Evolutionary conservation across 2,113 vertebrate genomes (phyloP).

Genomic region (Gavia stellata): DNA sequence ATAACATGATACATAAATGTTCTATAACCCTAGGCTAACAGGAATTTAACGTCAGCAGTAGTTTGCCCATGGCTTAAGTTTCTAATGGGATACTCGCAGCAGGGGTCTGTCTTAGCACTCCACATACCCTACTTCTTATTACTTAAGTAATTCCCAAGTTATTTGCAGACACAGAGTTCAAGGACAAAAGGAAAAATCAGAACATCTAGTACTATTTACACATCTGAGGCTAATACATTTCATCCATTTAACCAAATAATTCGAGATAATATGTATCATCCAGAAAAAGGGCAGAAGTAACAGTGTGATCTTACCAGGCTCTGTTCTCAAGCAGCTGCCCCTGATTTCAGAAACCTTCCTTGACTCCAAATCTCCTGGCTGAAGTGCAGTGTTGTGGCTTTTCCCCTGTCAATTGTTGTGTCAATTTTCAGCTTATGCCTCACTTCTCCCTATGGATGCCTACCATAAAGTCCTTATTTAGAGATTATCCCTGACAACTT

Average conservation of each 20-base stretch:
- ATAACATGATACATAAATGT: neutral
- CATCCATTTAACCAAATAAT: neutral
- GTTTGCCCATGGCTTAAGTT: neutral
- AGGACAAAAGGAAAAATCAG: neutral
- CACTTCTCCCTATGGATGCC: neutral
- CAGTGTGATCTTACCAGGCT: neutral
- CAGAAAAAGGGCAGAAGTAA: neutral
- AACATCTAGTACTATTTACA: neutral
- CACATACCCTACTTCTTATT: neutral
- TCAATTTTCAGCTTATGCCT: neutral
- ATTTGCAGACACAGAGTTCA: neutral
- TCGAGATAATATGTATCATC: neutral
- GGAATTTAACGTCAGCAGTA: neutral
- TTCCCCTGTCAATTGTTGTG: neutral
- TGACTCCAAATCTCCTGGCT: neutral
- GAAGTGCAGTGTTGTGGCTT: neutral
- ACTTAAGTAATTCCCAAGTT: neutral
- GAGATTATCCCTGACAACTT: neutral
- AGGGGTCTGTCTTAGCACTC: neutral
- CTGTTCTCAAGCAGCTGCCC: neutral
- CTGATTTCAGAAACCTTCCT: neutral
- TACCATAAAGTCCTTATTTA: no score
- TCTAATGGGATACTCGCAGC: neutral
- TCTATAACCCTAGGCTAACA: neutral
- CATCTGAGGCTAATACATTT: neutral